Evolutionary conservation across 2,888 invertebrate genomes (phyloP).

Genomic region (Latrodectus elegans): DNA sequence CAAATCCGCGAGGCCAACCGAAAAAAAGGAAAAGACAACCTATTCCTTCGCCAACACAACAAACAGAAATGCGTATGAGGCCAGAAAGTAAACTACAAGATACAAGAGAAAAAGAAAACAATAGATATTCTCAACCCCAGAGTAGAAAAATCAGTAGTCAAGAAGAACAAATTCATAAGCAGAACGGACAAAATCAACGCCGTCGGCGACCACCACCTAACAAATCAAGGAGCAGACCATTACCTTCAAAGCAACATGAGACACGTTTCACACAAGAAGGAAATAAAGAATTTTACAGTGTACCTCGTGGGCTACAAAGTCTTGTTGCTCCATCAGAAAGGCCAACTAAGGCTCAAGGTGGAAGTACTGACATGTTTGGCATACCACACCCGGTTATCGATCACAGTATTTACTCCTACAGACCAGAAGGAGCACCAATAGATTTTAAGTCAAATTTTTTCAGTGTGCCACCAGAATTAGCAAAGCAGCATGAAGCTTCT

Average conservation of each 20-base stretch:
- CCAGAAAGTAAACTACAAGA: constrained; percentile 5
- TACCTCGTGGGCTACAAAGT: constrained; percentile 46
- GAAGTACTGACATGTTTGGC: constrained; percentile 60
- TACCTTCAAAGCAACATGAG: constrained; percentile 17
- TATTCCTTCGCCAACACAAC: constrained; percentile 41
- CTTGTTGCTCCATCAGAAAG: constrained; percentile 43
- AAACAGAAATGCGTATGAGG: constrained; percentile 34
- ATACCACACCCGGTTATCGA: constrained; percentile 52
- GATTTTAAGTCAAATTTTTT: constrained; percentile 60
- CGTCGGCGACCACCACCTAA: constrained; percentile 10
- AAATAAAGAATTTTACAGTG: constrained; percentile 46
- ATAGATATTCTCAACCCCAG: constrained; percentile 1
- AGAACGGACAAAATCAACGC: constrained; percentile 4
- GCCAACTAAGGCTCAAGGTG: neutral
- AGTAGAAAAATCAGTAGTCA: constrained; percentile 4
- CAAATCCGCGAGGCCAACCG: constrained; percentile 11
- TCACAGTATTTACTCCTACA: constrained; percentile 36
- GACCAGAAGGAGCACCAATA: constrained; percentile 33
- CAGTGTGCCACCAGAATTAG: constrained; percentile 51
- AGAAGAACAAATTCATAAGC: neutral
- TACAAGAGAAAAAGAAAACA: neutral
- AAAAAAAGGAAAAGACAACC: constrained; percentile 34
- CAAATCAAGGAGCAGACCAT: neutral
- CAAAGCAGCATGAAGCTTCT: constrained; percentile 49
- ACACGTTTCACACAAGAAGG: constrained; percentile 29